phyloP scores from a whole-genome alignment of 1,140 invertebrate genomes.

The Trichoplusia ni region DNA sequence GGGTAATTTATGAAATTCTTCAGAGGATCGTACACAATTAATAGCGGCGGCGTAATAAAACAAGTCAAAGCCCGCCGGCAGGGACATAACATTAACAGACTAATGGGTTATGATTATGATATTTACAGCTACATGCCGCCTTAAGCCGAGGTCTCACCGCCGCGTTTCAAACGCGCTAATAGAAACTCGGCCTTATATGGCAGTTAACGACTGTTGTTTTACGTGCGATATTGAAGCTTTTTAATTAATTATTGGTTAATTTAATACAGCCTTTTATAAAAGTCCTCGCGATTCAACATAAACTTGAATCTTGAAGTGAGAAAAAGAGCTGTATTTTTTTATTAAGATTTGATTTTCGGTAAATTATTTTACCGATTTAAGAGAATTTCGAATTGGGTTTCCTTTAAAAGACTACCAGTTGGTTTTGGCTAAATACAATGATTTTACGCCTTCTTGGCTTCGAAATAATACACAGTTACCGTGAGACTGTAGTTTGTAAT shows the following conservation, averaged over 20 bases:
- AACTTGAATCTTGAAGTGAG: too few relatives aligned
- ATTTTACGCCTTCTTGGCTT: too few relatives aligned
- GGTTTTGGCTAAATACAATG: too few relatives aligned
- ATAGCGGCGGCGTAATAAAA: conserved; percentile 64
- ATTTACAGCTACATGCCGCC: conserved; percentile 67
- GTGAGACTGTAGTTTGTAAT: background rate
- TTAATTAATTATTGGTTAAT: too few relatives aligned
- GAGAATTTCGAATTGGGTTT: too few relatives aligned
- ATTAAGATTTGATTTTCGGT: too few relatives aligned
- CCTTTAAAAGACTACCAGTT: too few relatives aligned
- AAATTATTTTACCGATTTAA: too few relatives aligned
- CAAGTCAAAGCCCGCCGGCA: conserved; percentile 67
- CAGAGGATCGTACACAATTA: conserved; percentile 63
- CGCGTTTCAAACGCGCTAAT: background rate
- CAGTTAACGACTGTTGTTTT: background rate
- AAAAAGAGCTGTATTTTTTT: too few relatives aligned
- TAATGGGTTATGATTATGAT: conserved; percentile 80
- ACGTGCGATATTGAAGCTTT: background rate
- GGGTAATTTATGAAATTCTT: conserved; percentile 48
- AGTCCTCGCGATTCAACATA: too few relatives aligned
- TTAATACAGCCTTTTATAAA: too few relatives aligned
- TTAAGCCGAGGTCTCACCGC: conserved; percentile 56
- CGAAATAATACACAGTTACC: background rate
- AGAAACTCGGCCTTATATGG: conserved; percentile 13
- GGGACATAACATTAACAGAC: conserved; percentile 69